A percentile compares a stretch with the other conserved stretches of the same genome.
These are phyloP conservation scores for Galagoides demidoff DNA, from an alignment of 2,797 vertebrate genomes.

Conservation along the genomic window DNA sequence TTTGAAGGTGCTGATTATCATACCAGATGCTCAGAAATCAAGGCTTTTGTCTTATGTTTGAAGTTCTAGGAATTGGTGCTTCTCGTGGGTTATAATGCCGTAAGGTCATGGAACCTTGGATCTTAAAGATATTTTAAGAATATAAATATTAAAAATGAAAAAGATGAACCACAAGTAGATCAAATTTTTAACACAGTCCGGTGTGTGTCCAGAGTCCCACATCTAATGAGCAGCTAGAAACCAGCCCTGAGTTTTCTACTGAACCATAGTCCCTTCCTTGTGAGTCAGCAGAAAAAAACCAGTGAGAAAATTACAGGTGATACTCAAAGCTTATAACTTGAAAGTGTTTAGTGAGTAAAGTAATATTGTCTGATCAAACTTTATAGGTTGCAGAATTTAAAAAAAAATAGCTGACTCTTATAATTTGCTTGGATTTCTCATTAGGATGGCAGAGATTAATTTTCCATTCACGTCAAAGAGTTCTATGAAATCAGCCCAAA, in stretches of 20 bases:
- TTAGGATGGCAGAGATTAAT: neutral
- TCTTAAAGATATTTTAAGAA: constrained; percentile 9
- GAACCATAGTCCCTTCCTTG: neutral
- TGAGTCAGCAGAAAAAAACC: neutral
- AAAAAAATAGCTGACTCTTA: neutral
- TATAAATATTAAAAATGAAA: neutral
- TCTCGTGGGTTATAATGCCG: neutral
- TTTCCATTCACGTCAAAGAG: neutral
- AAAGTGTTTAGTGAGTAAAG: neutral
- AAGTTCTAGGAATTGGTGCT: neutral
- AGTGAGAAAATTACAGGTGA: neutral
- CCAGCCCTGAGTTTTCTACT: neutral
- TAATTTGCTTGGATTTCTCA: neutral
- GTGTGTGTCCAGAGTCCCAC: neutral
- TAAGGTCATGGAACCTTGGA: neutral
- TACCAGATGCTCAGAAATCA: neutral
- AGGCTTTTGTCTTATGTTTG: neutral
- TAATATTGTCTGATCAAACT: neutral
- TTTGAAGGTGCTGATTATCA: neutral
- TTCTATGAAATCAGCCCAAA: neutral
- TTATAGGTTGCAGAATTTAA: neutral
- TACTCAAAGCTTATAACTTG: neutral
- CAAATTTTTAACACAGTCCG: neutral
- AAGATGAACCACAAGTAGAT: neutral
- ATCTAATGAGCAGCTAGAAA: neutral